Percentiles rank a stretch among this genome's conserved stretches.
These are phyloP conservation scores for Ceratothoa steindachneri DNA, from an alignment of 2,888 invertebrate genomes.

Conservation along the genomic window DNA sequence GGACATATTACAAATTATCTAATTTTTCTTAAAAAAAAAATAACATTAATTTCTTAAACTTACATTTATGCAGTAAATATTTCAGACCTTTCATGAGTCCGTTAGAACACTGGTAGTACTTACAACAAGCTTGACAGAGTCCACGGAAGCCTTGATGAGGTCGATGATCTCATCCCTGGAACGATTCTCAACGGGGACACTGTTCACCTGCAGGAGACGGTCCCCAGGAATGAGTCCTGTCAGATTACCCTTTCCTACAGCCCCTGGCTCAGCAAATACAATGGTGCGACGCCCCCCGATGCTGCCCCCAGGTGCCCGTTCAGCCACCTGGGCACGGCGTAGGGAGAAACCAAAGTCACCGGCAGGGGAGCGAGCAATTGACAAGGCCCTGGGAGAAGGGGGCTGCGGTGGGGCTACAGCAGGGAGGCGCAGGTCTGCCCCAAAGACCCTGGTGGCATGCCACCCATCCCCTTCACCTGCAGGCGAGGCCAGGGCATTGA, in stretches of 20 bases:
- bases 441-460: constrained; percentile 37
- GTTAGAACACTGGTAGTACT: constrained; percentile 14
- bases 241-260: constrained; percentile 66
- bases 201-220: constrained; percentile 84
- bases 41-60: no score
- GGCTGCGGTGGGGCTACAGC: constrained; percentile 52
- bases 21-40: no score
- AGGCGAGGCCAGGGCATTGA: constrained; percentile 14
- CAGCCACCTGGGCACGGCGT: constrained; percentile 77
- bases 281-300: constrained; percentile 57
- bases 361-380: constrained; percentile 64
- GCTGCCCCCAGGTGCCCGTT: constrained; percentile 57
- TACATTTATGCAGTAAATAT: no score
- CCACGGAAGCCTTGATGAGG: constrained; percentile 79
- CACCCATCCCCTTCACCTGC: constrained; percentile 38
- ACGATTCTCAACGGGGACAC: constrained; percentile 74
- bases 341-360: constrained; percentile 93
- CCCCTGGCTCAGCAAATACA: constrained; percentile 85
- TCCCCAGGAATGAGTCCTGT: constrained; percentile 92
- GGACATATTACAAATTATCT: no score
- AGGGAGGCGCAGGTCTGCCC: constrained; percentile 50
- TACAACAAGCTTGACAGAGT: constrained; percentile 78
- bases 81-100: no score
- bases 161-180: constrained; percentile 88
- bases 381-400: constrained; percentile 64